These are phyloP conservation scores for Torymus tubicola DNA, from an alignment of 2,888 invertebrate species.

Conservation along the genomic window DNA sequence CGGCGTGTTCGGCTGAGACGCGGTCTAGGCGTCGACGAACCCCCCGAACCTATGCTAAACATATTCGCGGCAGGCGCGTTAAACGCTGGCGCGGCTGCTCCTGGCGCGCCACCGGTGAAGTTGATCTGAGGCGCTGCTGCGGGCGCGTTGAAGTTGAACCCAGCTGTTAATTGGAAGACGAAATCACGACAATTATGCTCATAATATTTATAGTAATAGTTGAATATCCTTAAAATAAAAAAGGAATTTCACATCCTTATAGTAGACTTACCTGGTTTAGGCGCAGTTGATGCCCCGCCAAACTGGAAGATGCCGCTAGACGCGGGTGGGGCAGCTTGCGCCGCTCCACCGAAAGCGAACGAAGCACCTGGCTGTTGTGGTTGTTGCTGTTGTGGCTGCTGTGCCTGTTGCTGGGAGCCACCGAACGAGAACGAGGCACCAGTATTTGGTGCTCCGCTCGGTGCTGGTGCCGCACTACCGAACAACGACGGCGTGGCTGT, in stretches of 20 bases:
- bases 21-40: conserved; percentile 74
- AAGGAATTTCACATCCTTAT: neutral
- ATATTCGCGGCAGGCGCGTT: conserved; percentile 67
- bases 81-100: conserved; percentile 58
- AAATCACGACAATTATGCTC: neutral
- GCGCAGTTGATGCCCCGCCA: conserved; percentile 58
- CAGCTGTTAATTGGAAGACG: conserved; percentile 49
- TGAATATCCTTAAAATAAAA: neutral
- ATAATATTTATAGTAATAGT: neutral
- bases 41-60: conserved; percentile 78
- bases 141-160: conserved; percentile 72
- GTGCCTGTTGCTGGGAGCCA: conserved; percentile 47
- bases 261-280: conserved; percentile 65
- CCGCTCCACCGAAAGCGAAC: conserved; percentile 58
- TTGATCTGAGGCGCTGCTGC: conserved; percentile 67
- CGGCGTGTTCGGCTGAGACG: conserved; percentile 73
- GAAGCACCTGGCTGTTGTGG: conserved; percentile 32
- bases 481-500: conserved; percentile 27
- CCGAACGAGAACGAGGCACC: conserved; percentile 62
- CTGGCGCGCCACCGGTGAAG: conserved; percentile 60
- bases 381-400: conserved; percentile 25
- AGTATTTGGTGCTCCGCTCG: too few relatives aligned
- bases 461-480: conserved; percentile 1
- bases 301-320: conserved; percentile 67
- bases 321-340: neutral